Conservation (phyloP, 2,797 vertebrate genomes). For the Hippopotamyrus pictus region DNA sequence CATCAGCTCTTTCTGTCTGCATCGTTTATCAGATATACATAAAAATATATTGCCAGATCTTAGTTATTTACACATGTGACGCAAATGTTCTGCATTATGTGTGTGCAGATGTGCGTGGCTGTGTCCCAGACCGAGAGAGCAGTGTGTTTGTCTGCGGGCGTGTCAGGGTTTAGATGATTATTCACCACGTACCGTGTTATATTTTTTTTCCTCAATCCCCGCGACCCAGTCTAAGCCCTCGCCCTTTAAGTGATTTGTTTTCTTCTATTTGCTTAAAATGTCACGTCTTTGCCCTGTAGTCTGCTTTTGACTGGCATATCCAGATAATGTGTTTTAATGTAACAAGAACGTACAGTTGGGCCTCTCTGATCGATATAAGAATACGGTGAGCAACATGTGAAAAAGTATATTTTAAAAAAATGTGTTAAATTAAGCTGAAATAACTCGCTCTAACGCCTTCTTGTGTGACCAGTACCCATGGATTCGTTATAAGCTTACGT, state of each 20-base stretch:
- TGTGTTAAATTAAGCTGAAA: not conserved
- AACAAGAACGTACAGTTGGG: not conserved
- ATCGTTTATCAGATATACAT: conserved; percentile 51
- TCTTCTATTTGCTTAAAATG: not conserved
- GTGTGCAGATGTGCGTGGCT: not conserved
- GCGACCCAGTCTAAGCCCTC: not conserved
- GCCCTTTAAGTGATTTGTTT: not conserved
- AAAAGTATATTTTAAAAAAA: not conserved
- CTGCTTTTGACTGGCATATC: not conserved
- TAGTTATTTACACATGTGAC: conserved; percentile 58
- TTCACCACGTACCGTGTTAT: not conserved
- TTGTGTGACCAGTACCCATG: not conserved
- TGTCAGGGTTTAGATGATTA: not conserved
- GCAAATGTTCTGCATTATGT: conserved; percentile 23
- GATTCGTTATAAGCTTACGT: not conserved
- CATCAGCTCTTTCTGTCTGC: conserved; percentile 50
- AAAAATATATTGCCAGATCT: conserved; percentile 52
- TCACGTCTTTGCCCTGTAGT: not conserved
- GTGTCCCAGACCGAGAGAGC: conserved; percentile 1
- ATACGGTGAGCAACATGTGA: not conserved
- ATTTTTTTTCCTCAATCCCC: not conserved
- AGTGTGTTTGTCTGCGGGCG: not conserved
- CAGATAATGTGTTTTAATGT: not conserved
- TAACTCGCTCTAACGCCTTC: not conserved
- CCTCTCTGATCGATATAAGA: not conserved